Evolutionary conservation across 2,888 invertebrate genomes (phyloP), one percentile per base, ranked within the genome.

Genomic region (Perizoma affinitatum): DNA sequence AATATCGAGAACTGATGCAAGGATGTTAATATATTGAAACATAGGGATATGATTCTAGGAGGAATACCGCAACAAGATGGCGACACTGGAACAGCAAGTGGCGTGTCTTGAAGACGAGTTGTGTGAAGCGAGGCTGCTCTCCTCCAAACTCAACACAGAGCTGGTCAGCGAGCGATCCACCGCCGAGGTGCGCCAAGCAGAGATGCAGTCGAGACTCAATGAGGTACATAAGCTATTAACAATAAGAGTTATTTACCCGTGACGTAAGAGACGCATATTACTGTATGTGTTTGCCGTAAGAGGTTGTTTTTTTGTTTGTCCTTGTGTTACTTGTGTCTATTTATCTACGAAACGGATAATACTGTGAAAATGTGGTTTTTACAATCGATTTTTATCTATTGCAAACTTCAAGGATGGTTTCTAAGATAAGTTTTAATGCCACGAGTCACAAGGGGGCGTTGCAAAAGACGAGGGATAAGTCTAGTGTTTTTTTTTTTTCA

Each of bases 31-130:
- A 6, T 46, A 4, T 35, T 11, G 34, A 5, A 34, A 22, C 22
- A 22, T 22, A 22, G 22, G 3, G 22, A 4, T 44, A 34, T 48
- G n/a, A 5, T 36, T 48, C 8, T 38, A 36, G 44, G 96, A 96
- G 80, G 96, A 96, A 77, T 93, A 94, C 56, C 94, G 95, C 76
- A 94, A 92, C 60, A 96, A 95, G 79, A 94, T 96, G 48, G 94
- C 95, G 0, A 93, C 94, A 9, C 83, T 97, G 65, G 97, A 97
- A 78, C 96, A 97, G 78, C 96, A 97, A 86, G 94, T 97, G 65
- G 96, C 96, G 60, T 95, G 96, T 67, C 93, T 98, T 76, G 97
- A 98, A 80, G 98, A 98, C 83, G 97, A 98, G 80, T 89, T 98
- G 40, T 96, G 97, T 44, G 97, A 98, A 80, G 94, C 97, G 0